Percentiles rank a stretch among this genome's conserved stretches.
These are phyloP conservation scores for Pristionchus pacificus DNA, from an alignment of 1,140 invertebrate genomes.

Conservation along the genomic window DNA sequence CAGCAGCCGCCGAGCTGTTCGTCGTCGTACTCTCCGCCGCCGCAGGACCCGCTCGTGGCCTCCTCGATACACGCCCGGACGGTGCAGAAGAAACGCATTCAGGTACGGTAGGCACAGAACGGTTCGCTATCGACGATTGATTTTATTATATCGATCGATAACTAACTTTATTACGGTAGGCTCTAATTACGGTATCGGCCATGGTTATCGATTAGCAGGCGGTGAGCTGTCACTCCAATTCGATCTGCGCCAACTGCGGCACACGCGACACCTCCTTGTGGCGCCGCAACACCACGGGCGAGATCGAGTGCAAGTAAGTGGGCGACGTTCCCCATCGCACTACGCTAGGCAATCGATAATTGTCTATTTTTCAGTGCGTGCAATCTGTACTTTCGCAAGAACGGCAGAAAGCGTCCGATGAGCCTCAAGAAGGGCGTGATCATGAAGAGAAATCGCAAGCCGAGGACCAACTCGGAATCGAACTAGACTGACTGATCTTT, in stretches of 20 bases:
- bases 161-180: too few species aligned
- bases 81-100: slow-evolving; percentile 26
- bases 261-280: slow-evolving; percentile 44
- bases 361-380: slow-evolving; percentile 35
- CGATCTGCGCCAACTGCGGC: slow-evolving; percentile 43
- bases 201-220: too few species aligned
- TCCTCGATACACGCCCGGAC: slow-evolving; percentile 14
- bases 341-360: not conserved
- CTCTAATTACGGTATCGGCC: too few species aligned
- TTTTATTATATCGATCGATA: not conserved
- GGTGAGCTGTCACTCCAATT: slow-evolving; percentile 35
- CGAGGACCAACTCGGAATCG: slow-evolving; percentile 9
- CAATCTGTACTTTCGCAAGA: slow-evolving; percentile 42
- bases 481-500: too few species aligned
- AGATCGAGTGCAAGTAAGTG: slow-evolving; percentile 80
- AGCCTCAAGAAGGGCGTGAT: slow-evolving; percentile 33
- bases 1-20: slow-evolving; percentile 5
- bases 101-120: not conserved
- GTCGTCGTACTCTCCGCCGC: slow-evolving; percentile 20
- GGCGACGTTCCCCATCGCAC: not conserved
- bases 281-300: slow-evolving; percentile 84
- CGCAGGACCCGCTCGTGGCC: slow-evolving; percentile 22
- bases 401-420: slow-evolving; percentile 29
- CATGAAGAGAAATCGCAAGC: slow-evolving; percentile 38
- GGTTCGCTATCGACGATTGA: not conserved